Evolutionary conservation across 2,113 vertebrate species (phyloP).

Genomic region (Indicator indicator): DNA sequence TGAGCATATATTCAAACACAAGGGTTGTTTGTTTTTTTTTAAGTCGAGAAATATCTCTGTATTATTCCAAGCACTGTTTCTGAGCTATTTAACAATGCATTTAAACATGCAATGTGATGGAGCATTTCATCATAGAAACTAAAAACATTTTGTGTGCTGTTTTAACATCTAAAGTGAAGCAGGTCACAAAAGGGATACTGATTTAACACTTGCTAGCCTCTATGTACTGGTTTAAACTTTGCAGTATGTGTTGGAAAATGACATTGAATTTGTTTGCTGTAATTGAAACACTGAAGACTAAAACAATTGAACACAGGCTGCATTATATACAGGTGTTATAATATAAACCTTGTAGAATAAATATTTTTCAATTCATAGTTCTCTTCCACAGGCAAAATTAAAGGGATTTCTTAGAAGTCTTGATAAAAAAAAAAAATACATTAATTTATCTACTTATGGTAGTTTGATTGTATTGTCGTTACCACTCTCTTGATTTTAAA

Average conservation of each 20-base stretch:
- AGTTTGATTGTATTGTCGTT: neutral
- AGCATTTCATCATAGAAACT: neutral
- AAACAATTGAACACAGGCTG: neutral
- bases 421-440: fast-evolving
- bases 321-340: neutral
- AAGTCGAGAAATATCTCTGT: neutral
- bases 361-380: neutral
- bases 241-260: neutral
- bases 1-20: neutral
- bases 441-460: neutral
- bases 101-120: neutral
- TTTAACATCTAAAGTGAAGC: neutral
- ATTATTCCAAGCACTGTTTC: neutral
- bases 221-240: neutral
- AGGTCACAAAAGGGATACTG: neutral
- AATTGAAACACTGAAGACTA: neutral
- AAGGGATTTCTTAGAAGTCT: neutral
- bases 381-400: neutral
- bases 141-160: neutral
- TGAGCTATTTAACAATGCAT: neutral
- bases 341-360: neutral
- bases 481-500: neutral
- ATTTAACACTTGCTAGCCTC: neutral
- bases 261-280: neutral
- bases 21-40: neutral